Evolutionary conservation across 2,797 vertebrate genomes (phyloP).

Genomic region (Acanthurus tractus): DNA sequence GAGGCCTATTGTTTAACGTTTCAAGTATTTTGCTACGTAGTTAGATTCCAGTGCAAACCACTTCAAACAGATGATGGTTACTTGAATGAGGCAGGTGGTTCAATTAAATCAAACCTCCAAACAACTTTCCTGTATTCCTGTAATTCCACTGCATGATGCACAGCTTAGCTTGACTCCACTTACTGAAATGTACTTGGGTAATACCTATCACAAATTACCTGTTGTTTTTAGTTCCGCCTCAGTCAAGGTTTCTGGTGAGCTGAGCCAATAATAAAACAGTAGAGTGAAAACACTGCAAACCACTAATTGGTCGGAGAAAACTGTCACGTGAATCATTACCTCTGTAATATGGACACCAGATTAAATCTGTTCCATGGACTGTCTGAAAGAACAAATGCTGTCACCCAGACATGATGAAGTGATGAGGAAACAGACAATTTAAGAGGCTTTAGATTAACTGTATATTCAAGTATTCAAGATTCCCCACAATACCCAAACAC

Average conservation of each 20-base stretch:
- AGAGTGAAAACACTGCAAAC: too few relatives aligned
- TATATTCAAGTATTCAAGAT: slow-evolving; percentile 42
- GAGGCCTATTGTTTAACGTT: slow-evolving; percentile 8
- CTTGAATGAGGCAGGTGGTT: slow-evolving; percentile 10
- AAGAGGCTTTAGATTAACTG: slow-evolving; percentile 59
- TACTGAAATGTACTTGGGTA: too few relatives aligned
- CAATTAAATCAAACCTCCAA: slow-evolving; percentile 9
- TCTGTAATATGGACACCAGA: slow-evolving; percentile 9
- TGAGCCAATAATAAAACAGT: too few relatives aligned
- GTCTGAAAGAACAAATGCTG: not conserved
- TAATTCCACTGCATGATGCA: not conserved
- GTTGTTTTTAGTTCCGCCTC: too few relatives aligned
- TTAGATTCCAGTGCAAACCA: not conserved
- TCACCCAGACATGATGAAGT: slow-evolving; percentile 39
- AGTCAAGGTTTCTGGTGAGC: too few relatives aligned
- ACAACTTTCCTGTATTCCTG: too few relatives aligned
- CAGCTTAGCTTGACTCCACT: too few relatives aligned
- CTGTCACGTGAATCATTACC: too few relatives aligned
- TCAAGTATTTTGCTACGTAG: not conserved
- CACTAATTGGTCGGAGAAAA: not conserved
- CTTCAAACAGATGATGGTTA: not conserved
- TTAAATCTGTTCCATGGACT: slow-evolving; percentile 9
- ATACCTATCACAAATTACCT: too few relatives aligned
- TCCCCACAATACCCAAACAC: slow-evolving; percentile 40
- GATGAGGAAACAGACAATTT: slow-evolving; percentile 27